Evolutionary conservation across 2,888 invertebrate species (phyloP).

Genomic region (Rapana venosa): DNA sequence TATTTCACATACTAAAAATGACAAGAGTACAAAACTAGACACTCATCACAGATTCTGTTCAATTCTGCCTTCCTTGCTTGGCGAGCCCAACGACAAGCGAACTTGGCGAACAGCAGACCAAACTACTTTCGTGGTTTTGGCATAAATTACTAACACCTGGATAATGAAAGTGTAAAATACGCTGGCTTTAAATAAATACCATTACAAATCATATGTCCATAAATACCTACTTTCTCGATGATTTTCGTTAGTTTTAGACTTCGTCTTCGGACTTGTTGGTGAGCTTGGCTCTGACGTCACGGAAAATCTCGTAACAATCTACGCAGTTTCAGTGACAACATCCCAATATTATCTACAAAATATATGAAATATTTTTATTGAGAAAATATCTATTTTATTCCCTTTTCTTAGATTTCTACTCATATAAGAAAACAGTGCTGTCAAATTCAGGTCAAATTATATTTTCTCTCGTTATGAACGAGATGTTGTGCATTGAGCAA

Average conservation of each 20-base stretch:
- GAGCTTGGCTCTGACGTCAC: constrained; percentile 18
- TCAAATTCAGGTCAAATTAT: too few relatives aligned
- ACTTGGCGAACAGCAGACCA: too few relatives aligned
- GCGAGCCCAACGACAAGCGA: too few relatives aligned
- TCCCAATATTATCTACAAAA: background rate
- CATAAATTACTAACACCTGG: too few relatives aligned
- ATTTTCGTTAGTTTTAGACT: constrained; percentile 13
- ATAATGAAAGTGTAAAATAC: too few relatives aligned
- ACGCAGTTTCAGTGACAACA: background rate
- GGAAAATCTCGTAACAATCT: background rate
- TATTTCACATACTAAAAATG: too few relatives aligned
- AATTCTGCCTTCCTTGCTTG: too few relatives aligned
- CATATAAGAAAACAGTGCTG: too few relatives aligned
- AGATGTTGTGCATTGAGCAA: constrained; percentile 47
- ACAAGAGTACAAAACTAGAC: too few relatives aligned
- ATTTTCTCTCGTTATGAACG: constrained; percentile 39
- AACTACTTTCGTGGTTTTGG: too few relatives aligned
- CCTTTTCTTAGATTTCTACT: background rate
- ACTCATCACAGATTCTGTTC: too few relatives aligned
- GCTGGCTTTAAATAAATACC: background rate
- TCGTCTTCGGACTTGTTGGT: constrained; percentile 19
- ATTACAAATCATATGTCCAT: background rate
- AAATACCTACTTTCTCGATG: background rate
- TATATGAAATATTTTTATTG: background rate
- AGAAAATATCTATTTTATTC: background rate